phyloP scores from a whole-genome alignment of 2,113 vertebrate genomes.

The Platysternon megacephalum region DNA sequence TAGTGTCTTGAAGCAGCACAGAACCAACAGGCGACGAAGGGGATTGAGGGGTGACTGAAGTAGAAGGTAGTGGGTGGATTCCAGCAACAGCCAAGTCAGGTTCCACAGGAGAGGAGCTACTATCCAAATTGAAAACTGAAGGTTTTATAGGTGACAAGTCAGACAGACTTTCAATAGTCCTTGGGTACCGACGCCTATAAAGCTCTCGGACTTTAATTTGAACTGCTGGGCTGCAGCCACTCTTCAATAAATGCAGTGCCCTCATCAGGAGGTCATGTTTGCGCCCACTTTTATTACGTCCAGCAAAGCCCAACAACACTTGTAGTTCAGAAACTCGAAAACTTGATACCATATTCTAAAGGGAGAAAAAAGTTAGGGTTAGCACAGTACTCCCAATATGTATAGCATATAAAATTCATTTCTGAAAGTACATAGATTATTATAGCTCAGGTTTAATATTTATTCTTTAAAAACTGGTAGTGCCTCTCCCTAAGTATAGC shows the following conservation, averaged over 20 bases:
- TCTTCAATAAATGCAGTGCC: slow-evolving; percentile 87
- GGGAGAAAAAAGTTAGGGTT: slow-evolving; percentile 8
- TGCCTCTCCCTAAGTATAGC: neutral
- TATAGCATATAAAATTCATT: fast-evolving
- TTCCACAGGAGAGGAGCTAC: slow-evolving; percentile 73
- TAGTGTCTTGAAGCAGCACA: slow-evolving; percentile 79
- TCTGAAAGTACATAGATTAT: neutral
- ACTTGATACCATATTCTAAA: slow-evolving; percentile 91
- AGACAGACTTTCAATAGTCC: slow-evolving; percentile 81
- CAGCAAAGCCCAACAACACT: slow-evolving; percentile 89
- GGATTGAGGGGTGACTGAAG: slow-evolving; percentile 77
- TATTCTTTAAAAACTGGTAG: too few species aligned
- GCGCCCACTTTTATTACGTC: slow-evolving; percentile 88
- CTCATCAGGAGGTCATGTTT: slow-evolving; percentile 92
- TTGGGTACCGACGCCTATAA: slow-evolving; percentile 84
- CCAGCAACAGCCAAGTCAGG: slow-evolving; percentile 76
- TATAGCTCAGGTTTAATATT: neutral
- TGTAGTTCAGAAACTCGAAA: slow-evolving; percentile 92
- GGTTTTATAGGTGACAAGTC: slow-evolving; percentile 80
- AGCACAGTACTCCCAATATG: neutral
- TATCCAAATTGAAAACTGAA: slow-evolving; percentile 74
- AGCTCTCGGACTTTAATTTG: slow-evolving; percentile 88
- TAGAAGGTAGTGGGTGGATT: slow-evolving; percentile 78
- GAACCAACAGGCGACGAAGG: slow-evolving; percentile 79
- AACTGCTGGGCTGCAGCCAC: slow-evolving; percentile 87